Evolutionary conservation across 2,113 vertebrate genomes (phyloP).

Genomic region (Sapayoa aenigma): DNA sequence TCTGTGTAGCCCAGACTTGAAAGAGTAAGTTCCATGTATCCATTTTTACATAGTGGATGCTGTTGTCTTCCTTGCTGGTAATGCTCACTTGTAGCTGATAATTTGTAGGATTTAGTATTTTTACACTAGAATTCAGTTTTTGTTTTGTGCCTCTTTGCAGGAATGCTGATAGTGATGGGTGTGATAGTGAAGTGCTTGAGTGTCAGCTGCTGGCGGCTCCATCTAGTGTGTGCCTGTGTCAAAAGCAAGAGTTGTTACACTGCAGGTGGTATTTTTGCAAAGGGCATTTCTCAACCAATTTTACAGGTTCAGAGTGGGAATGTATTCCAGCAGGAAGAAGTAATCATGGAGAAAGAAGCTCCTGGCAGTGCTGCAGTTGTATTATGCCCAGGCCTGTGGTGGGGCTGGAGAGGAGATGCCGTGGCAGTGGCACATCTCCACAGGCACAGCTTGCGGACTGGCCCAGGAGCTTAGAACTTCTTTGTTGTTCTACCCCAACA

Average conservation of each 20-base stretch:
- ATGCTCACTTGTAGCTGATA: neutral
- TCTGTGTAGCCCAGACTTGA: neutral
- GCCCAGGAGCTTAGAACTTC: neutral
- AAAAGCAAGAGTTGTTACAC: neutral
- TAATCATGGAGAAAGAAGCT: neutral
- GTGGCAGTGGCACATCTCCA: accelerated
- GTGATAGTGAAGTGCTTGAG: neutral
- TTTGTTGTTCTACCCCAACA: neutral
- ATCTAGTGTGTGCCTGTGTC: accelerated
- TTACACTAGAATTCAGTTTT: neutral
- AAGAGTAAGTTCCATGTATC: neutral
- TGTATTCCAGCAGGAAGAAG: neutral
- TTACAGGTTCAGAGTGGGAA: neutral
- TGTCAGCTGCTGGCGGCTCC: neutral
- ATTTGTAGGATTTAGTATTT: neutral
- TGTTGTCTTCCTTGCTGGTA: neutral
- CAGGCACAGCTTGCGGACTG: neutral
- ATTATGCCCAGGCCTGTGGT: accelerated
- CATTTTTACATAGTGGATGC: neutral
- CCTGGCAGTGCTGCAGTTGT: neutral
- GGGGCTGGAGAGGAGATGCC: neutral
- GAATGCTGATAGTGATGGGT: accelerated
- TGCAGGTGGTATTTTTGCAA: neutral
- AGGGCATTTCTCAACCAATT: neutral
- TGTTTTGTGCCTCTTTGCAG: neutral